Conservation (phyloP, 2,888 invertebrate species). For the Ptychoptera contaminata region DNA sequence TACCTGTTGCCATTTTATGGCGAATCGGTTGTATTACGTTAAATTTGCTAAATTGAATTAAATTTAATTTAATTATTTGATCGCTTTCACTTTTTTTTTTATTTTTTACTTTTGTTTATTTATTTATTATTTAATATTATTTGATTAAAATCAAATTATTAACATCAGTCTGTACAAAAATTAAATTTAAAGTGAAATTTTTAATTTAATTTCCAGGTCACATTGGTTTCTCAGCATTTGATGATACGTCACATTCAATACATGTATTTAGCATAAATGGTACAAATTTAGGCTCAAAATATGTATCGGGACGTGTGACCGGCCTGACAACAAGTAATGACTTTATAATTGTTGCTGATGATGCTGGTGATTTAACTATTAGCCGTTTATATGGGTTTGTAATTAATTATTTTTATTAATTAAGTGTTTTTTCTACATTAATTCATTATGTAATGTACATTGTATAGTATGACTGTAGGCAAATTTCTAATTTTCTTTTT, state of each 20-base stretch:
- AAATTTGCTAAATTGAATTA: too few relatives aligned
- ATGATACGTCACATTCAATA: conserved; percentile 34
- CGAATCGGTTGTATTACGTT: too few relatives aligned
- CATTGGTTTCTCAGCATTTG: conserved; percentile 36
- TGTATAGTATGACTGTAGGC: not conserved
- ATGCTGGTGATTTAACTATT: conserved; percentile 37
- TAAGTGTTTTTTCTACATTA: not conserved
- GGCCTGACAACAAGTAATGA: conserved; percentile 33
- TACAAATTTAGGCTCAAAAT: conserved; percentile 33
- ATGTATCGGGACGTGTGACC: conserved; percentile 34
- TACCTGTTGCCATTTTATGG: too few relatives aligned
- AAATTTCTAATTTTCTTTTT: not conserved
- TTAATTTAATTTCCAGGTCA: conserved; percentile 29
- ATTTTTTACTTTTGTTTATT: too few relatives aligned
- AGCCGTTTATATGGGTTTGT: conserved; percentile 33
- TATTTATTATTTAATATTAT: too few relatives aligned
- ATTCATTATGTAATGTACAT: not conserved
- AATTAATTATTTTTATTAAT: not conserved
- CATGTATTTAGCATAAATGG: conserved; percentile 38
- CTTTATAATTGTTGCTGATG: conserved; percentile 34
- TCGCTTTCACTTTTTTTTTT: too few relatives aligned
- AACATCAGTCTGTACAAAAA: too few relatives aligned
- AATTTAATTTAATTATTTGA: too few relatives aligned
- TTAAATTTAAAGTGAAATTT: too few relatives aligned
- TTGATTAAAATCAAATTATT: too few relatives aligned